Evolutionary conservation across 2,797 vertebrate genomes (phyloP).

Genomic region (Oceanodroma leucorhoa): DNA sequence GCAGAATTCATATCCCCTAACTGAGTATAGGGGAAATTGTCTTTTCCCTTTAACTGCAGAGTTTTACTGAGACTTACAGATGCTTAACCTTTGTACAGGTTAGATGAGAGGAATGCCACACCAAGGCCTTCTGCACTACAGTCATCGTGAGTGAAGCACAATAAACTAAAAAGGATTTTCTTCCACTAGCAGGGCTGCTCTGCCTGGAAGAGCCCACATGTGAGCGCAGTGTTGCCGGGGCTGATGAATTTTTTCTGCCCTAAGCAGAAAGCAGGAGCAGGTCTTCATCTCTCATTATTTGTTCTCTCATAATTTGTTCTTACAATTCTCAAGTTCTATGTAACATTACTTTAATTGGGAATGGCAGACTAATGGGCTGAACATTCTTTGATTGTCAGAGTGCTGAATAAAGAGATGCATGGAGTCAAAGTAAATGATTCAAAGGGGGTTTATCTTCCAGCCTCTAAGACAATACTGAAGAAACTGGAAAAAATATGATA

Average conservation of each 20-base stretch:
- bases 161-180: background rate
- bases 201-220: background rate
- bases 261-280: background rate
- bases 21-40: background rate
- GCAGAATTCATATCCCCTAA: background rate
- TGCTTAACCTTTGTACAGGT: background rate
- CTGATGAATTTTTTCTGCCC: background rate
- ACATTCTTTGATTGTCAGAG: background rate
- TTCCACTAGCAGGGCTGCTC: background rate
- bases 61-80: background rate
- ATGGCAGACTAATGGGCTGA: background rate
- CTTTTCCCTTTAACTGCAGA: background rate
- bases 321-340: background rate
- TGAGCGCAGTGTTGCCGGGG: background rate
- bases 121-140: background rate
- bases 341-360: background rate
- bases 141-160: background rate
- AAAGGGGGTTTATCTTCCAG: background rate
- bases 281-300: background rate
- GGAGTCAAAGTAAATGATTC: background rate
- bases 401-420: background rate
- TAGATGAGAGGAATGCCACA: background rate
- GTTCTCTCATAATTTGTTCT: constrained; percentile 1
- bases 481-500: background rate
- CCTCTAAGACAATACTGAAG: background rate